Percentiles rank a stretch among this genome's conserved stretches.
Conservation (phyloP, 2,888 invertebrate genomes). For the Monopis laevigella region DNA sequence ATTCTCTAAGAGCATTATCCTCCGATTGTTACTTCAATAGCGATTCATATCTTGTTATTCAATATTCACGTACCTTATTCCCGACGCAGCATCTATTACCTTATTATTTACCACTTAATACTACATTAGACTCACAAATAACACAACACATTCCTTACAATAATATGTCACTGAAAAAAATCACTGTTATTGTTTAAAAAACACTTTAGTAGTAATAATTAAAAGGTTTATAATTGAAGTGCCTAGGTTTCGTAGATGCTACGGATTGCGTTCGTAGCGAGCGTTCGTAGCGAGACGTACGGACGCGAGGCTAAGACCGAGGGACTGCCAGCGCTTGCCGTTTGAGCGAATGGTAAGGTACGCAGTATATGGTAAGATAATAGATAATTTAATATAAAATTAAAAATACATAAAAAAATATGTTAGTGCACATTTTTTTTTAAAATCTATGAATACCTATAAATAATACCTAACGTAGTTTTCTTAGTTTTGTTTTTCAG, state of each 20-base stretch:
- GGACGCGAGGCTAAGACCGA: not conserved
- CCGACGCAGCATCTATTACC: not conserved
- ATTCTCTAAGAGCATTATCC: conserved; percentile 27
- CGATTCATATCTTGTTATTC: conserved; percentile 35
- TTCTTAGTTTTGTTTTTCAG: no score
- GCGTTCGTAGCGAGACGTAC: conserved; percentile 31
- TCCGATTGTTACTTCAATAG: conserved; percentile 29
- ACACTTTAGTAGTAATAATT: conserved; percentile 8
- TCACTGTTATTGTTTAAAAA: conserved; percentile 12
- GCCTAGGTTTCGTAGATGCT: conserved; percentile 13
- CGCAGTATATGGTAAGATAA: no score
- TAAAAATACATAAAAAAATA: no score
- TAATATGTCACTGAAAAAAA: conserved; percentile 25
- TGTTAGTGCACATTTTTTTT: no score
- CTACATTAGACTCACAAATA: no score
- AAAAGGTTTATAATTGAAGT: conserved; percentile 3
- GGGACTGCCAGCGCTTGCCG: conserved; percentile 8
- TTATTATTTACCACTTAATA: conserved; percentile 7
- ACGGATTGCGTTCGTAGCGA: conserved; percentile 36
- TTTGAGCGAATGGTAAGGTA: no score
- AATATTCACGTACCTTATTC: conserved; percentile 24
- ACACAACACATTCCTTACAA: not conserved
- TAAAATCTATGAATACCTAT: no score
- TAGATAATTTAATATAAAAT: no score
- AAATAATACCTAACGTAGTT: no score